Evolutionary conservation across 2,113 vertebrate genomes (phyloP), one percentile per base, ranked within the genome.

Genomic region (Sturnira hondurensis): DNA sequence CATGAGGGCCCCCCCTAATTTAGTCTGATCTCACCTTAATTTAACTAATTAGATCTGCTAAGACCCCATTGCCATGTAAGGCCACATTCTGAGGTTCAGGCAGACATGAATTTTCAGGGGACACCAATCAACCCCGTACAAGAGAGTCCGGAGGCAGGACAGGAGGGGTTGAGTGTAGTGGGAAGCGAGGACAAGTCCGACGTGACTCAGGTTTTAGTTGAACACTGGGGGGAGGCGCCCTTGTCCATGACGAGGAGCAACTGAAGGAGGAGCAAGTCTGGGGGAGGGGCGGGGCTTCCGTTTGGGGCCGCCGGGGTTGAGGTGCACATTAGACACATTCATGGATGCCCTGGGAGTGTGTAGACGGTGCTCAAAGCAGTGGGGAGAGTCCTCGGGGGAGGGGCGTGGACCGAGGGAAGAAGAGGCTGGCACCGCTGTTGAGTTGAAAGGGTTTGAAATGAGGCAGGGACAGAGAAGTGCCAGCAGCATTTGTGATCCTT

Each of bases 321-420:
- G 85, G 36, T 24, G 45, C 41, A 12, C 1, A 0, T 33, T 10
- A 28, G 63, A 54, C 54, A 13, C 24, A 11, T 15, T 6, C 0
- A 0, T 3, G 36, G 63, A 38, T 24, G 15, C 38, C 33, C 56
- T 12, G 0, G 0, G 26, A 9, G 2, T 3, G 4, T 11, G 0
- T 0, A 7, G 50, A 26, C 0, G 1, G 54, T 10, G 38, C 14
- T 82, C 19, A 9, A 50, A 52, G 61, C 3, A 2, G 9, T 4
- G 38, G 71, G 2, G 16, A 1, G 20, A 20, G 24, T 11, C 31
- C 52, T 70, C 61, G 1, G 24, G 43, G 33, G 38, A n/a, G 74
- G 4, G 13, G 26, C 5, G 1, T 0, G 31, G 63, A 20, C 16
- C 10, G 50, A 28, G 45, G 45, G 6, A 22, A 56, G 45, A 6